These are phyloP conservation scores for Myodes glareolus DNA, from an alignment of 2,113 vertebrate species.

Conservation along the genomic window DNA sequence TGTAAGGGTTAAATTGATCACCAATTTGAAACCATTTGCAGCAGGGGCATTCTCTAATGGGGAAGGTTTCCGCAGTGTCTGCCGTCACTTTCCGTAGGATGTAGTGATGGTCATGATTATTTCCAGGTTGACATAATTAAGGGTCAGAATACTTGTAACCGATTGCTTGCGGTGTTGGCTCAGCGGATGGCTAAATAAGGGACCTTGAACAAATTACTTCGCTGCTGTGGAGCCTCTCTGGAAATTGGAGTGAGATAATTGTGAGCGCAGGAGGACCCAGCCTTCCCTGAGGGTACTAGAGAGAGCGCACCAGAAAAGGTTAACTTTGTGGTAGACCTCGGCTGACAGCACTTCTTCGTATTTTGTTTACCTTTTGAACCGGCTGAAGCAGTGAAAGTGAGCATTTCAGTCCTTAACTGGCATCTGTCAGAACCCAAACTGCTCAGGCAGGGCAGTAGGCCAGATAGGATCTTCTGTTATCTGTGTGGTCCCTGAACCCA, in stretches of 20 bases:
- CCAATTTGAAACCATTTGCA: background rate
- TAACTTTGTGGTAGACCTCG: background rate
- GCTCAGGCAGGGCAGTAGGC: background rate
- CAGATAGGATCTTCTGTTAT: background rate
- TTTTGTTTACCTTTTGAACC: background rate
- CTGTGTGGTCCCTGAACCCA: background rate
- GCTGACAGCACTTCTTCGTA: background rate
- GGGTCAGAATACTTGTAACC: background rate
- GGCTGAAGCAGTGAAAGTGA: background rate
- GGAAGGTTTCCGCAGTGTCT: background rate
- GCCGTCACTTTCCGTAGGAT: background rate
- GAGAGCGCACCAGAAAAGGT: background rate
- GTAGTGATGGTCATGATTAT: background rate
- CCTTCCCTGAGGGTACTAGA: background rate
- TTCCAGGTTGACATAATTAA: conserved; percentile 10
- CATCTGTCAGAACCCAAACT: background rate
- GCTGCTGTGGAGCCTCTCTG: background rate
- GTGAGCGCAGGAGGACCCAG: background rate
- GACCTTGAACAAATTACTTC: background rate
- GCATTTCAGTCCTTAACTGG: background rate
- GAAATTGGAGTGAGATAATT: background rate
- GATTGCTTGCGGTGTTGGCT: background rate
- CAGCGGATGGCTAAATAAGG: too few species aligned
- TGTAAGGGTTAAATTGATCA: background rate
- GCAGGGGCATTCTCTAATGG: background rate